Conservation (phyloP, 2,797 vertebrate species). For the Platyrinchus mystaceus region DNA sequence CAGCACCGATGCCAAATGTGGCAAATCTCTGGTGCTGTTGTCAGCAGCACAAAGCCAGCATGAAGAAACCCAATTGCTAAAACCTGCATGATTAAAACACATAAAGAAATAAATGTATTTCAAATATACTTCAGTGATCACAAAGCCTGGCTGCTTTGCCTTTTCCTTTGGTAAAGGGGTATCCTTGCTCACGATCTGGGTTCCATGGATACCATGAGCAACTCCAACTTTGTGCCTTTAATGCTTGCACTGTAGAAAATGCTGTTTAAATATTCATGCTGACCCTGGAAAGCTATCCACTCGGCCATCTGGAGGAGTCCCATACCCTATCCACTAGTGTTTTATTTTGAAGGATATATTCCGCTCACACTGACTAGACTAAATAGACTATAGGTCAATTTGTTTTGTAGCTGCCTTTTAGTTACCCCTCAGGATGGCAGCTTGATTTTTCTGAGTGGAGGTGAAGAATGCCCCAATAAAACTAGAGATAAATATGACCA, state of each 20-base stretch:
- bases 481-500: constrained; percentile 26
- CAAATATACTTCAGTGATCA: not conserved
- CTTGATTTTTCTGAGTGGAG: constrained; percentile 30
- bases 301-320: constrained; percentile 68
- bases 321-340: constrained; percentile 48
- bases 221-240: constrained; percentile 66
- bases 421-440: constrained; percentile 55
- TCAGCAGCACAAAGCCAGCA: not conserved
- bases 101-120: not conserved
- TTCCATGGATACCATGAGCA: constrained; percentile 60
- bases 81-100: not conserved
- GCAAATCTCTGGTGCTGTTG: not conserved
- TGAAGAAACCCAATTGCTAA: not conserved
- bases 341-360: constrained; percentile 65
- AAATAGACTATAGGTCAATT: constrained; percentile 58
- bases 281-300: constrained; percentile 69
- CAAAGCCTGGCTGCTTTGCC: not conserved
- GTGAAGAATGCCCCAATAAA: constrained; percentile 26
- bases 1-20: not conserved
- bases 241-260: constrained; percentile 68
- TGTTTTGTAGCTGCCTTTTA: constrained; percentile 53
- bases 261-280: constrained; percentile 71
- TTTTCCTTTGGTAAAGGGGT: not conserved
- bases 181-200: constrained; percentile 7
- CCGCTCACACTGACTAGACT: constrained; percentile 32